Evolutionary conservation across 2,797 vertebrate species (phyloP).

Genomic region (Chaenodraco wilsoni): DNA sequence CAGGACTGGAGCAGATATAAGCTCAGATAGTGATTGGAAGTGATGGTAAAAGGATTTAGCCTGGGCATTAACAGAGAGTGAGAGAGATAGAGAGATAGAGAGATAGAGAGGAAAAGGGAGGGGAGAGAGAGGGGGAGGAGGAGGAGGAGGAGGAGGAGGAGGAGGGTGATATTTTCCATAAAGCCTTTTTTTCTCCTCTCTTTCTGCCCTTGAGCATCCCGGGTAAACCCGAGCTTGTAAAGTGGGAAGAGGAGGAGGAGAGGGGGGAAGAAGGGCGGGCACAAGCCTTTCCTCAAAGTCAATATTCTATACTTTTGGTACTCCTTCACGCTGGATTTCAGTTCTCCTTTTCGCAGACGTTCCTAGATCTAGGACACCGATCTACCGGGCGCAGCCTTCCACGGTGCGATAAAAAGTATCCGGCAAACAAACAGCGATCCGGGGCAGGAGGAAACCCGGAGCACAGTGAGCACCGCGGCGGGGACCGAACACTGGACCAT

Average conservation of each 20-base stretch:
- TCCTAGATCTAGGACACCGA: conserved; percentile 80
- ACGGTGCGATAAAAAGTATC: conserved; percentile 75
- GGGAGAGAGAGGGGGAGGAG: conserved; percentile 65
- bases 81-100: conserved; percentile 71
- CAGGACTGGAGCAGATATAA: conserved; percentile 87
- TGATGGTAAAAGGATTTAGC: conserved; percentile 91
- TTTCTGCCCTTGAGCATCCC: conserved; percentile 89
- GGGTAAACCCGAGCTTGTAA: conserved; percentile 84
- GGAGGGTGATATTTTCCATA: conserved; percentile 84
- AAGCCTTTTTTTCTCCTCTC: conserved; percentile 81
- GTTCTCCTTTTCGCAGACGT: conserved; percentile 56
- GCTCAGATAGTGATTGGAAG: conserved; percentile 93
- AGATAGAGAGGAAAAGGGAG: conserved; percentile 66
- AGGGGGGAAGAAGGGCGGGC: conserved; percentile 68
- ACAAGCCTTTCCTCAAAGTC: conserved; percentile 80
- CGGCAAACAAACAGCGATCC: conserved; percentile 62
- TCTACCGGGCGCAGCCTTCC: conserved; percentile 63
- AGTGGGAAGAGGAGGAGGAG: conserved; percentile 75
- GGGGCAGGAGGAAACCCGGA: conserved; percentile 57
- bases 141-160: conserved; percentile 56
- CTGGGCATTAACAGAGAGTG: conserved; percentile 79
- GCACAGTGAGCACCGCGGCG: conserved; percentile 60
- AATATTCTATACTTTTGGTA: conserved; percentile 84
- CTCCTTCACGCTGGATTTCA: conserved; percentile 75
- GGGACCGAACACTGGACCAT: conserved; percentile 50